Evolutionary conservation across 2,888 invertebrate species (phyloP), one percentile per base, ranked within the genome.

Genomic region (Ochropleura leucogaster): DNA sequence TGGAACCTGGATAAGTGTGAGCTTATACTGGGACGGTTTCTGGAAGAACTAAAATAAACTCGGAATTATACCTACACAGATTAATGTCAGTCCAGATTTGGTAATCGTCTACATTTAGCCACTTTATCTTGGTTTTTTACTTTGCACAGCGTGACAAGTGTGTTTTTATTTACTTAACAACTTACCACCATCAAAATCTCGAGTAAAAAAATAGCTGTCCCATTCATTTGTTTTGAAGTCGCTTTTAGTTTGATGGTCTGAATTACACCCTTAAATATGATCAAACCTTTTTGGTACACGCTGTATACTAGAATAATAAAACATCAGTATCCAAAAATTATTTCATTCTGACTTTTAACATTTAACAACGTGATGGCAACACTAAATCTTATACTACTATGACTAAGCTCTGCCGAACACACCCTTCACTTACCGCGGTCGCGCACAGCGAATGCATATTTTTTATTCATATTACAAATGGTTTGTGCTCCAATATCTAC

Each of bases 401-500:
- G 64, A 79, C 69, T 75, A 64, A 74, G 51, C 49, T 30, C 14
- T 57, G 40, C 18, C n/a, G 46, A 64, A 65, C 60, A 55, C 44
- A 67, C 18, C 73, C 49, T 76, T 68, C 68, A 68, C 62, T 80
- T 53, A 46, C n/a, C 47, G 42, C 47, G 59, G 12, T 44, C 62
- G 44, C n/a, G 44, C 12, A 44, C 62, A 14, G 14, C 44, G 57
- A 59, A 72, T 68, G 60, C 53, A 77, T 75, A 74, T 46, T 82
- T 72, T 84, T 72, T 76, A 67, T 82, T 64, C 60, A 47, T 74
- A 63, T 68, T 77, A 47, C 67, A 65, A 73, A 46, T 64, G 72
- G 71, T 77, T 69, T 71, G 72, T 72, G 53, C 68, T 51, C 67
- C 70, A 79, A 74, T 82, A 69, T 66, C 55, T 57, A 46, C 81